Conservation (phyloP, 2,888 invertebrate genomes). For the Campoplex nolae region DNA sequence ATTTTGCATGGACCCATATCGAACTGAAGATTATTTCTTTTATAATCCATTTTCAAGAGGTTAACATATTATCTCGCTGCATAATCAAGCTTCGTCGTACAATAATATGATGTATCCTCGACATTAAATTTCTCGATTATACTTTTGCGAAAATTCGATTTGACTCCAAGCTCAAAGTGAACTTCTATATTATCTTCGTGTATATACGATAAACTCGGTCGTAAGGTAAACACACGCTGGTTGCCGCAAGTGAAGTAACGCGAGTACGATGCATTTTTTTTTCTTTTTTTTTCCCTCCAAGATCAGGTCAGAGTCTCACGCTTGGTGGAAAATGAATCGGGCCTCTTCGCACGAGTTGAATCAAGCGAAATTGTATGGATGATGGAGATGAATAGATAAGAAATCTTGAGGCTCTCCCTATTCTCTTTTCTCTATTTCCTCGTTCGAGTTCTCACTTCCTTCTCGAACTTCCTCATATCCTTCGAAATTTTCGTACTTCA, state of each 20-base stretch:
- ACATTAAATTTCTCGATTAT: constrained; percentile 29
- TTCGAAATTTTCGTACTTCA: neutral
- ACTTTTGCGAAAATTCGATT: constrained; percentile 9
- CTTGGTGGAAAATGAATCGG: constrained; percentile 48
- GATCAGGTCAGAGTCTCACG: constrained; percentile 59
- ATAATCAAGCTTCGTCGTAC: neutral
- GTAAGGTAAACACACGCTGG: constrained; percentile 7
- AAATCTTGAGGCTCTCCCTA: neutral
- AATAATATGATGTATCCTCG: constrained; percentile 5
- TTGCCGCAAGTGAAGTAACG: neutral
- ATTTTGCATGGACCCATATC: neutral
- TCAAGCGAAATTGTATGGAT: constrained; percentile 4
- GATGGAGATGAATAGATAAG: constrained; percentile 26
- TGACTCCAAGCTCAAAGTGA: constrained; percentile 2
- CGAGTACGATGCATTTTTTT: constrained; percentile 3
- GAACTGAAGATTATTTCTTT: neutral
- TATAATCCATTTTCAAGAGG: neutral
- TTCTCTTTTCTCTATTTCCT: neutral
- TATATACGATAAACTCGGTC: neutral
- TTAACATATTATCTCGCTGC: neutral
- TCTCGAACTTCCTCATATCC: neutral
- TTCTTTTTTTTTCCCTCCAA: constrained; percentile 28
- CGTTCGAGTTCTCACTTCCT: neutral
- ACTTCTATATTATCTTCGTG: neutral
- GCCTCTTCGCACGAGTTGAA: constrained; percentile 30